phyloP scores from a whole-genome alignment of 2,888 invertebrate genomes.

The Rotaria socialis region DNA sequence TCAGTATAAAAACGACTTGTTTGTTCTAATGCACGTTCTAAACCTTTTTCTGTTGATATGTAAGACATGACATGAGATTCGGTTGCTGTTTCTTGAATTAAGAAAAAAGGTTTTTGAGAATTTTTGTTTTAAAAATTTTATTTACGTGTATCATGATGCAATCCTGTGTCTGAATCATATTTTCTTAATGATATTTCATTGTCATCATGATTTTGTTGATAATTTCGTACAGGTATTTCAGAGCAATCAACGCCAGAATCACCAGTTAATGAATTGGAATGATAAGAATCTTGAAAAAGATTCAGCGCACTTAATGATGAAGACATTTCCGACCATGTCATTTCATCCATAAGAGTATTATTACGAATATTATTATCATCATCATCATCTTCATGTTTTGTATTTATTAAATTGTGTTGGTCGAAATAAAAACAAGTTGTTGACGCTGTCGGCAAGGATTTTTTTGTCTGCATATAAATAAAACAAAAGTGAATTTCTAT shows the following conservation, averaged over 20 bases:
- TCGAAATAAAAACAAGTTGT: background rate
- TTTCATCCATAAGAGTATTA: background rate
- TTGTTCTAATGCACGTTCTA: constrained; percentile 37
- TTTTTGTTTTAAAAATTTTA: background rate
- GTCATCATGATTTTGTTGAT: background rate
- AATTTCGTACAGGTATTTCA: background rate
- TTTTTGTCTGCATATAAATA: background rate
- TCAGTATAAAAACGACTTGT: background rate
- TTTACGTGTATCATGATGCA: background rate
- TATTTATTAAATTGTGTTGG: background rate
- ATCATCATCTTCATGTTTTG: background rate
- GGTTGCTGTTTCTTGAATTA: background rate
- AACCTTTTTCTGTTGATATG: constrained; percentile 29
- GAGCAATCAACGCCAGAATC: constrained; percentile 3
- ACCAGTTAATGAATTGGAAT: constrained; percentile 20
- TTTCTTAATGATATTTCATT: background rate
- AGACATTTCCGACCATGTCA: constrained; percentile 34
- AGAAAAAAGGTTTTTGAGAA: background rate
- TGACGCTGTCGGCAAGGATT: background rate
- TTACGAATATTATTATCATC: background rate
- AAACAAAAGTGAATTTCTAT: too few relatives aligned
- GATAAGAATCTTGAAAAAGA: background rate
- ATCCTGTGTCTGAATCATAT: background rate
- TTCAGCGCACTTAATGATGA: background rate
- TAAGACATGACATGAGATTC: background rate